Evolutionary conservation across 2,113 vertebrate genomes (phyloP), one percentile per base, ranked within the genome.

Genomic region (Trachemys scripta): DNA sequence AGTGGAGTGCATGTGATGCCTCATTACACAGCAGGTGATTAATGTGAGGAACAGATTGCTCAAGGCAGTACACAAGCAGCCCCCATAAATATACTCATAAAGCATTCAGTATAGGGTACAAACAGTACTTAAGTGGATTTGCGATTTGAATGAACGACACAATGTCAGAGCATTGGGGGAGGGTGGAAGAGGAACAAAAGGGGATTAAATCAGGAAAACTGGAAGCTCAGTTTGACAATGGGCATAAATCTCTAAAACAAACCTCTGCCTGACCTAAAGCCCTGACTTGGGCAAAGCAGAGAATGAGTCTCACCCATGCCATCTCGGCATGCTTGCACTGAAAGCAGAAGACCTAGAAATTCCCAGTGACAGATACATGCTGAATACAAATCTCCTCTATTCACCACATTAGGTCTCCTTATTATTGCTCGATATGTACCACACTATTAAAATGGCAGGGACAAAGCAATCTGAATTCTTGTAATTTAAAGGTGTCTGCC

Each of bases 21-120:
- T 96, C 96, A 80, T 94, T 93, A 93, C 95, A 90, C 96, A 97
- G 96, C 95, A 85, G 93, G 95, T 97, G 96, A 96, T 96, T 95
- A 96, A 94, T 93, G 96, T 57, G 96, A 96, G 95, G 47, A 95
- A 92, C 94, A 97, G 96, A 83, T 93, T 94, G 96, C 96, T 96
- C 96, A 93, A 0, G 2, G 83, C 84, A 13, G 85, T 90, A 91
- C 80, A 65, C 19, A 75, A 86, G 95, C 95, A 86, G 75, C 35
- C n/a, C 16, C 88, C 90, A 94, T 24, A 38, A 3, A 86, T 94
- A 94, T 82, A n/a, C n/a, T 91, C 90, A 85, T 20, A 94, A 84
- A 92, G 87, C 84, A 25, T 72, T 91, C 31, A 5, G 88, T 92
- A 84, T 1, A 81, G 90, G 91, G 90, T 93, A 96, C 87, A 93